Base-by-base conservation (phyloP, 2,797 vertebrate genomes). In the Clamator glandarius region DNA sequence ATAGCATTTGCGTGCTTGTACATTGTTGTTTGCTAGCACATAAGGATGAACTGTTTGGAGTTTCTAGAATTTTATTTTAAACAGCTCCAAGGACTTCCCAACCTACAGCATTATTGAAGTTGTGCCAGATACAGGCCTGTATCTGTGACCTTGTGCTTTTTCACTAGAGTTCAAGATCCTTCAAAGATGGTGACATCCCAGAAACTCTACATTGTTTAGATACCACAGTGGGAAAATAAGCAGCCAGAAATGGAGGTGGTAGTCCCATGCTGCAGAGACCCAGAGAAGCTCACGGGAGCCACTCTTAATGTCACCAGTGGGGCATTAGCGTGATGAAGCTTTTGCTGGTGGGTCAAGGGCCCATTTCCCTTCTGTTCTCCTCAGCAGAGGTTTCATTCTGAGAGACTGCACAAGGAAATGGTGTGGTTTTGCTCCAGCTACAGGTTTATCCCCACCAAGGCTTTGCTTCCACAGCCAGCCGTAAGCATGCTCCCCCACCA, bases 31-130 rank as follows among this genome's bases (percentile, higher is more conserved):
- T 69, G 42, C 41, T 79, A 39, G n/a, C 9, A n/a, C 28, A 4
- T 10, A 12, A 29, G 44, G 55, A 72, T 58, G 36, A 17, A 67
- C 59, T 69, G 33, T 85, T 93, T 75, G 35, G 75, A 75, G 54
- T 44, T 74, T 39, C 35, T 44, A 63, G n/a, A 50, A 11, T 26
- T 80, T 84, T 90, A 13, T 61, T 90, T 89, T 73, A 92, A 96
- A 83, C 54, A 85, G 7, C 8, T 26, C 15, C 51, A 79, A 82
- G 72, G 41, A 70, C 89, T 93, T 84, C 67, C 59, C 63, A 76
- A 44, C 66, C 79, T 78, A 61, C 35, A 83, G 48, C 35, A 33
- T 39, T 62, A 83, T 1, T 70, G 78, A 82, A 79, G 62, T 42
- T 64, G 44, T 89, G 64, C 75, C 61, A 89, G 61, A 31, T 1